Evolutionary conservation across 2,797 vertebrate genomes (phyloP).

Genomic region (Leuciscus waleckii): DNA sequence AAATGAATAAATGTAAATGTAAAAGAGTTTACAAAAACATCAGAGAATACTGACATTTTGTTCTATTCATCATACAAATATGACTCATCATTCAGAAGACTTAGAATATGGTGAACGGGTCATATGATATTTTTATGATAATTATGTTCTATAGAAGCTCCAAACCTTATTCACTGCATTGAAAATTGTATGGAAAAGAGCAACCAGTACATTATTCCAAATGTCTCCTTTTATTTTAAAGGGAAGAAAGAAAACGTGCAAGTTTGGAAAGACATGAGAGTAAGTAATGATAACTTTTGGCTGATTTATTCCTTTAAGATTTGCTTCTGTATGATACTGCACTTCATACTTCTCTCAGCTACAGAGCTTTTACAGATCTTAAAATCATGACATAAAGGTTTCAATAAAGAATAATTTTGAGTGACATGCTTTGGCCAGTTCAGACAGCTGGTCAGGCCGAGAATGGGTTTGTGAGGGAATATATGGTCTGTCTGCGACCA

Average conservation of each 20-base stretch:
- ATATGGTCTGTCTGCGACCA: slow-evolving; percentile 26
- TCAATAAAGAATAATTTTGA: slow-evolving; percentile 30
- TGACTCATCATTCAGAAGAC: neutral
- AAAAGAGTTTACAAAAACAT: neutral
- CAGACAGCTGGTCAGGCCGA: slow-evolving; percentile 33
- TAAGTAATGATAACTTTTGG: neutral
- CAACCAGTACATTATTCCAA: neutral
- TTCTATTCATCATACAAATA: neutral
- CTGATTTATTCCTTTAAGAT: slow-evolving; percentile 1
- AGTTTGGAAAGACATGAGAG: neutral
- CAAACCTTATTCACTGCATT: neutral
- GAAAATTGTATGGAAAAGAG: neutral
- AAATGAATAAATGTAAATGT: too few species aligned
- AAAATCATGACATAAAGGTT: slow-evolving; percentile 26
- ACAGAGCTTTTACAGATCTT: neutral
- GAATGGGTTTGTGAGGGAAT: slow-evolving; percentile 19
- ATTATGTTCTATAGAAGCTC: neutral
- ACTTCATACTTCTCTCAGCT: neutral
- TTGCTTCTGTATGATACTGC: neutral
- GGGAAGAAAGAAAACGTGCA: neutral
- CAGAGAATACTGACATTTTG: neutral
- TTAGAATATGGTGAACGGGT: neutral
- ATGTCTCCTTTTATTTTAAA: neutral
- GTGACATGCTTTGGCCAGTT: neutral
- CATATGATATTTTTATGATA: neutral